Evolutionary conservation across 2,888 invertebrate genomes (phyloP).

Genomic region (Pandemis corylana): DNA sequence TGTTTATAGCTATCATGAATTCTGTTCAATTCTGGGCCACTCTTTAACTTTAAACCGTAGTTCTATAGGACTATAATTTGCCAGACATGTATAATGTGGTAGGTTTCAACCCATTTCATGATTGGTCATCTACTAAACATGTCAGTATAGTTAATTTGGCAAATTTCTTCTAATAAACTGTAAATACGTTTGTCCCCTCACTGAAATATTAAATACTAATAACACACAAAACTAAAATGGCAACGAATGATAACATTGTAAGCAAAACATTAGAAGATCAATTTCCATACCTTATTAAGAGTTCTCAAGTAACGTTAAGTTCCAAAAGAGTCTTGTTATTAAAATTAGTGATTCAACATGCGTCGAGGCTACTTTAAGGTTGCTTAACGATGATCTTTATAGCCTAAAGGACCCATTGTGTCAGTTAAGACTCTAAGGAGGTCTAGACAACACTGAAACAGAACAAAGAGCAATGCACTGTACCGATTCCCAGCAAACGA

Average conservation of each 20-base stretch:
- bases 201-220: too few relatives aligned
- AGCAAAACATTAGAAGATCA: background rate
- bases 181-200: too few relatives aligned
- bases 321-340: constrained; percentile 10
- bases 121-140: too few relatives aligned
- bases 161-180: too few relatives aligned
- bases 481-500: background rate
- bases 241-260: background rate
- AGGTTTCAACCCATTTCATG: too few relatives aligned
- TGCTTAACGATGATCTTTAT: constrained; percentile 18
- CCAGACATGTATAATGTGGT: too few relatives aligned
- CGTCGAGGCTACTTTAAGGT: constrained; percentile 3
- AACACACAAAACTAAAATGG: background rate
- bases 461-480: background rate
- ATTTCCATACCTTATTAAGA: constrained; percentile 6
- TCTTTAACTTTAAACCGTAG: too few relatives aligned
- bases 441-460: background rate
- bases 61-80: too few relatives aligned
- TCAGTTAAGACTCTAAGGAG: background rate
- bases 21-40: background rate
- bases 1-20: background rate
- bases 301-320: constrained; percentile 8
- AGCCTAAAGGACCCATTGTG: constrained; percentile 28
- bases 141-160: too few relatives aligned
- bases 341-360: constrained; percentile 27